These are phyloP conservation scores for Buathra laborator DNA, from an alignment of 2,888 invertebrate species.

Conservation along the genomic window DNA sequence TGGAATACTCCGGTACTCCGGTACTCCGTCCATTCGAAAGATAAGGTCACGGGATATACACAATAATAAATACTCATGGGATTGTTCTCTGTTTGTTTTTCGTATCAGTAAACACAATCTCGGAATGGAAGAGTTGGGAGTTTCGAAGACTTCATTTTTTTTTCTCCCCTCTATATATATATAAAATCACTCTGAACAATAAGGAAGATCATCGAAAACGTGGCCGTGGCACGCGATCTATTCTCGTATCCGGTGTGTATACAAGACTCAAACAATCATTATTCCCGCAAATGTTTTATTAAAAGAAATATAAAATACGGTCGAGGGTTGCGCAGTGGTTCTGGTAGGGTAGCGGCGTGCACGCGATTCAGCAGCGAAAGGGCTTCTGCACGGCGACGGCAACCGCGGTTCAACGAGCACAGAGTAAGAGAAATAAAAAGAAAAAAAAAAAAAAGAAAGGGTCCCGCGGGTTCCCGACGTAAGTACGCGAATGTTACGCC, in stretches of 20 bases:
- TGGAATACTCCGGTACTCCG: too few species aligned
- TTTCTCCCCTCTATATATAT: not conserved
- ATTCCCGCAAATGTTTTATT: constrained; percentile 37
- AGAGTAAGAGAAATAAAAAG: not conserved
- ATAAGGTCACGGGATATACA: not conserved
- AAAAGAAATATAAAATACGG: constrained; percentile 44
- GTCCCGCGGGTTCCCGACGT: constrained; percentile 19
- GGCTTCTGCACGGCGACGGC: constrained; percentile 46
- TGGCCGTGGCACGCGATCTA: constrained; percentile 22
- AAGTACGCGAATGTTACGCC: constrained; percentile 42
- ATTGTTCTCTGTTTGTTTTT: not conserved
- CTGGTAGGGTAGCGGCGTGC: constrained; percentile 4
- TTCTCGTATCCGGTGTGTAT: not conserved
- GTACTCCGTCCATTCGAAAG: not conserved
- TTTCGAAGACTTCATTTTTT: not conserved
- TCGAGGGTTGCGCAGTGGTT: constrained; percentile 12
- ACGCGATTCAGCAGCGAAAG: constrained; percentile 54
- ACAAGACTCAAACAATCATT: constrained; percentile 32
- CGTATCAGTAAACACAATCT: constrained; percentile 12
- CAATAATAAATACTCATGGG: not conserved
- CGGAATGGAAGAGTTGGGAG: not conserved
- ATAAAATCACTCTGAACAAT: not conserved
- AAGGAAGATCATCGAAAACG: constrained; percentile 32
- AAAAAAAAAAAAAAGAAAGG: constrained; percentile 19
- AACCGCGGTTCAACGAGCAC: not conserved